Evolutionary conservation across 2,113 vertebrate genomes (phyloP), one percentile per base, ranked within the genome.

Genomic region (Gasterosteus aculeatus): DNA sequence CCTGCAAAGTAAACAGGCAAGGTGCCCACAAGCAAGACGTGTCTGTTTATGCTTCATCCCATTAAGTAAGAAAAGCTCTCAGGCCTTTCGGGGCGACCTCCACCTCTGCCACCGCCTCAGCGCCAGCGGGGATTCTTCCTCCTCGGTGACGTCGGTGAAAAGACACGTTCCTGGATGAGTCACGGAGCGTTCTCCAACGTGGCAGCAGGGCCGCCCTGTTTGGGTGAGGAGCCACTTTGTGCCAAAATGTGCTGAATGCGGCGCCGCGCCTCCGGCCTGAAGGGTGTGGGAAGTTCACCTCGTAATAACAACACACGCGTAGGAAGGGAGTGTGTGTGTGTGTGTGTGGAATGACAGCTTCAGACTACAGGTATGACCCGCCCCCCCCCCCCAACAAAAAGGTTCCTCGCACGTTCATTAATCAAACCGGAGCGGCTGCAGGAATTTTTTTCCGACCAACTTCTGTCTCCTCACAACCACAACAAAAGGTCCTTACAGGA

Each of bases 361-460:
- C 49, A 73, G 18, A 16, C 63, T 38, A 31, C 31, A 22, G 42
- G 26, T 7, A 22, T 49, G 44, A 72, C 31, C 11, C 18, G 19
- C 18, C 53, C 22, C 22, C 11, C 18, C 26, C 18, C 53, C 22
- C 22, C 22, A 26, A 26, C 1, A 56, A 5, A n/a, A 14, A n/a
- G 15, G 19, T 10, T 16, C 41, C 1, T 8, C 6, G 10, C 73
- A 54, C 42, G 33, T 35, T 69, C 22, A 51, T 35, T 5, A 5
- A 35, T 35, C 5, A 35, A 35, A 1, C 33, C 5, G 33, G 3
- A 35, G 33, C 33, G 33, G 33, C 33, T 35, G 3, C 33, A 35
- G 33, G 33, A 35, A 35, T 35, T 35, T 35, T 61, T 72, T 44
- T 29, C 62, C 67, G 19, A 79, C 46, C 70, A 63, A 46, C 39